Conservation (phyloP, 2,888 invertebrate species). For the Anarsia innoxiella region DNA sequence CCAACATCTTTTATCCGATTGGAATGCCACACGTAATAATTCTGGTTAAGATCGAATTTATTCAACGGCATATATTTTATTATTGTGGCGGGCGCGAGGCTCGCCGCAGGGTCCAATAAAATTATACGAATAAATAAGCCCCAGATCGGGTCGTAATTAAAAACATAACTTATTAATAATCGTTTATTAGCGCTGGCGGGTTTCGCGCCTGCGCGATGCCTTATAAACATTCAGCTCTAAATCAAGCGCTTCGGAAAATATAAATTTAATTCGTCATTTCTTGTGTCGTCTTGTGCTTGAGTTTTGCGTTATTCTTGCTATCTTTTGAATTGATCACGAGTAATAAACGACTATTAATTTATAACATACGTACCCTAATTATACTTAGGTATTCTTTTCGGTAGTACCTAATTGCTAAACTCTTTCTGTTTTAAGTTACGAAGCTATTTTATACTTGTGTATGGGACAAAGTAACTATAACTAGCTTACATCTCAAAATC, state of each 20-base stretch:
- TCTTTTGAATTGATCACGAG: too few relatives aligned
- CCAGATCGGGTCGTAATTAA: conserved; percentile 66
- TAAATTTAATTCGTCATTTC: conserved; percentile 21
- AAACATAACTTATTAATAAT: conserved; percentile 73
- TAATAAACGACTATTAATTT: too few relatives aligned
- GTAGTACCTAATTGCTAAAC: too few relatives aligned
- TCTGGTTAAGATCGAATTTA: conserved; percentile 72
- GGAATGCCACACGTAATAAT: conserved; percentile 58
- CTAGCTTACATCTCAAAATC: too few relatives aligned
- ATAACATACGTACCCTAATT: too few relatives aligned
- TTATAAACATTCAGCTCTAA: conserved; percentile 15
- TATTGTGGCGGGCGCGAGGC: conserved; percentile 43
- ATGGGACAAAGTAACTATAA: too few relatives aligned
- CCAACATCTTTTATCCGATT: conserved; percentile 35
- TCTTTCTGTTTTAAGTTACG: too few relatives aligned
- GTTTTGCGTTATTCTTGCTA: too few relatives aligned
- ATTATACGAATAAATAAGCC: conserved; percentile 71
- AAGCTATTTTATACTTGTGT: too few relatives aligned
- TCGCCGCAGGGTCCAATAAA: conserved; percentile 70
- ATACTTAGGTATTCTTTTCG: too few relatives aligned
- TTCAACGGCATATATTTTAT: conserved; percentile 66
- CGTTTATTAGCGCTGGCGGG: conserved; percentile 68
- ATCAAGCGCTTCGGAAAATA: conserved; percentile 23
- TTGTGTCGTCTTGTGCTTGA: conserved; percentile 4
- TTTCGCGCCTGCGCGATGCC: conserved; percentile 48